Evolutionary conservation across 1,140 invertebrate species (phyloP), one percentile per base, ranked within the genome.

Genomic region (Drosophila arawakana): DNA sequence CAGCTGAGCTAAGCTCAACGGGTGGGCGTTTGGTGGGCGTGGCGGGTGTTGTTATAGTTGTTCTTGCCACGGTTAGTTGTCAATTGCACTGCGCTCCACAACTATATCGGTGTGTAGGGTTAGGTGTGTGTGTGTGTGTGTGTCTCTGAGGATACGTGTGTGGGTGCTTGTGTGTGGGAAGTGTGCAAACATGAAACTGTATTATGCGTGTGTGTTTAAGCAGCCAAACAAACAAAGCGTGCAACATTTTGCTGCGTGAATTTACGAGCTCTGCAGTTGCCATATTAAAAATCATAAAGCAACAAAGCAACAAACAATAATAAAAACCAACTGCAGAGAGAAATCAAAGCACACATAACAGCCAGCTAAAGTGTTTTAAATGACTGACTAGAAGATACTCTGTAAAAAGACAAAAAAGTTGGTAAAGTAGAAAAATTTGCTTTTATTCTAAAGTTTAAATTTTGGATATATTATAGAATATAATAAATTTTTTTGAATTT

Each of bases 241-340:
- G 59, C 62, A 70, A 70, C 80, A 79, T 79, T 76, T 82, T 57
- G 57, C 58, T 63, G 79, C 72, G 54, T 61, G 71, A 79, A 88
- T 86, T 88, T 88, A 86, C 73, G 83, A 82, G 69, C 73, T 72
- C 61, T 85, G 59, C 83, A 80, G 69, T 77, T 63, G 83, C 80
- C 83, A 83, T 77, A 84, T 84, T 84, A 81, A 84, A 85, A 84
- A 78, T 78, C 84, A 88, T 86, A 88, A 83, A 83, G 75, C 69
- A 76, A 72, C 73, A 41, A 49, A 60, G 57, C 57, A 61, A 69
- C 57, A 60, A 62, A 62, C 57, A 61, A 69, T 41, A 54, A 58
- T 35, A 58, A 34, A 39, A 41, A 46, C 21, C 18, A 52, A 54
- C 41, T 39, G 30, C n/a, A 43, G 13, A 58, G 43, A n/a, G n/a